Evolutionary conservation across 2,113 vertebrate genomes (phyloP).

Genomic region (Blennius ocellaris): DNA sequence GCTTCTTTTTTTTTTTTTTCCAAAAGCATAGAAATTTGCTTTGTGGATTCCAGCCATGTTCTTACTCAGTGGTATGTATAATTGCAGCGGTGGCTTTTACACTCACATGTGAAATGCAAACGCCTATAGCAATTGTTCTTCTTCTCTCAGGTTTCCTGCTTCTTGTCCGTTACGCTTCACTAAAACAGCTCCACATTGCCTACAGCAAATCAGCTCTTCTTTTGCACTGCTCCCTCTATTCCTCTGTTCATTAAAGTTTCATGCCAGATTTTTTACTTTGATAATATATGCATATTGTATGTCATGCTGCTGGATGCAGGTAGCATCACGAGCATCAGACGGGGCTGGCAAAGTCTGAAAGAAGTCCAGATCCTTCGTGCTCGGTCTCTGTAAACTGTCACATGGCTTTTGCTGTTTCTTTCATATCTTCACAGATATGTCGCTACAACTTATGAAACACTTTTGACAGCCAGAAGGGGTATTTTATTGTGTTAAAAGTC

Average conservation of each 20-base stretch:
- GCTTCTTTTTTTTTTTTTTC: slow-evolving; percentile 47
- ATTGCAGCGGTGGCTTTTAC: slow-evolving; percentile 66
- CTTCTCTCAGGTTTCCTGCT: slow-evolving; percentile 72
- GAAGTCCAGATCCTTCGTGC: slow-evolving; percentile 33
- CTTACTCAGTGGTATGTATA: slow-evolving; percentile 70
- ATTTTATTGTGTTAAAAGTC: slow-evolving; percentile 56
- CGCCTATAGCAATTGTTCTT: slow-evolving; percentile 71
- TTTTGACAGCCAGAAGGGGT: slow-evolving; percentile 30
- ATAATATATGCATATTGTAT: slow-evolving; percentile 82
- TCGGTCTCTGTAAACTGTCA: slow-evolving; percentile 45
- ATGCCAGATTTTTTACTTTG: slow-evolving; percentile 81
- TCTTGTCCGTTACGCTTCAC: slow-evolving; percentile 71
- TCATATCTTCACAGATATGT: slow-evolving; percentile 46
- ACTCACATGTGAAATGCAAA: slow-evolving; percentile 70
- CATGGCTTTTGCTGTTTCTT: slow-evolving; percentile 8
- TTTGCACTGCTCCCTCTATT: slow-evolving; percentile 60
- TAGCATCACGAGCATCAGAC: slow-evolving; percentile 63
- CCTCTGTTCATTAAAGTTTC: slow-evolving; percentile 81
- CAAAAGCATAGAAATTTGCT: slow-evolving; percentile 69
- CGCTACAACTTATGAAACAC: slow-evolving; percentile 36
- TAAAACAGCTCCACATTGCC: slow-evolving; percentile 82
- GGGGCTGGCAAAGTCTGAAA: slow-evolving; percentile 35
- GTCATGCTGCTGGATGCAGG: slow-evolving; percentile 72
- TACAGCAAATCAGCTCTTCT: slow-evolving; percentile 74
- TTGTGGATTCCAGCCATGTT: slow-evolving; percentile 71